phyloP scores from a whole-genome alignment of 2,797 vertebrate genomes.

The Sitta carolinensis region DNA sequence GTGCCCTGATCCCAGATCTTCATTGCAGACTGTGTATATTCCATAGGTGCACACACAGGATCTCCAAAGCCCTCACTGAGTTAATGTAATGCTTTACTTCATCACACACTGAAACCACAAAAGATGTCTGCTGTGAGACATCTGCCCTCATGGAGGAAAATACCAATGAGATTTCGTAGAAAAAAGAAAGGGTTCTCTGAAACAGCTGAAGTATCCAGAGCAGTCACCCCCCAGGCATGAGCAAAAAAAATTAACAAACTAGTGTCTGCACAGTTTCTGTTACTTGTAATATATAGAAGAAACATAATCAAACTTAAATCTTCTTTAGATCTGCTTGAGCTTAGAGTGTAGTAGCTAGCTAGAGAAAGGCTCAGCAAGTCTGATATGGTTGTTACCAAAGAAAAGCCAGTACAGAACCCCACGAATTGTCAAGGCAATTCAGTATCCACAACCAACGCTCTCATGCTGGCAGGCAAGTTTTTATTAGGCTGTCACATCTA shows the following conservation, averaged over 20 bases:
- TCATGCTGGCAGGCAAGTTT: conserved; percentile 27
- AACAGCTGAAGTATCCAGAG: neutral
- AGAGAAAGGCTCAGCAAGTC: conserved; percentile 41
- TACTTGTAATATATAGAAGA: neutral
- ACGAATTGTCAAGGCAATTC: neutral
- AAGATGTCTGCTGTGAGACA: neutral
- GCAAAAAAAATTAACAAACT: neutral
- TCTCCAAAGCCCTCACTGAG: neutral
- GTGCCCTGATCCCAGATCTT: neutral
- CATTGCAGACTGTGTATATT: neutral
- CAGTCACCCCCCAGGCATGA: neutral
- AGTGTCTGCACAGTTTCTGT: neutral
- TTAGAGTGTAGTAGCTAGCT: neutral
- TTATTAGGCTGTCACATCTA: conserved; percentile 43
- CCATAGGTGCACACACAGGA: neutral
- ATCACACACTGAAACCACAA: neutral
- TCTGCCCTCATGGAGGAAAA: neutral
- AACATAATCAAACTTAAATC: neutral
- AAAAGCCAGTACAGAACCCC: conserved; percentile 12
- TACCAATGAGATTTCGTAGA: neutral
- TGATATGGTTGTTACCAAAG: conserved; percentile 1
- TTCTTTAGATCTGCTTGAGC: neutral
- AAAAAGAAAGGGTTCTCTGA: neutral
- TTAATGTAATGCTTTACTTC: neutral
- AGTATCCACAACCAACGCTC: conserved; percentile 19